Base-by-base conservation (phyloP, 2,888 invertebrate species). In the Rhaphigaster nebulosa region DNA sequence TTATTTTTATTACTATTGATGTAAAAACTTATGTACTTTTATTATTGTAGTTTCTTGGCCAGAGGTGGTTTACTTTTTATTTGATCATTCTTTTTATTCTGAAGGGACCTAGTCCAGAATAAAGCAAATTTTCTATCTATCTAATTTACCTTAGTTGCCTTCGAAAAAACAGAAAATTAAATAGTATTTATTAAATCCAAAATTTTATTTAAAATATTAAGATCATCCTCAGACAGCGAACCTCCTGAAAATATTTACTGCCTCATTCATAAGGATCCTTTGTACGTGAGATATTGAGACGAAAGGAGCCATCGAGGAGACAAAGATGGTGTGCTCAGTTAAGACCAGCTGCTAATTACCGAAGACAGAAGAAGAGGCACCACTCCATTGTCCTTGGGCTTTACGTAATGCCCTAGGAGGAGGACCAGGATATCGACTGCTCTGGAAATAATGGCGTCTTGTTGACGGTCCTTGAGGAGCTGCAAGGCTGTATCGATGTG, bases 381-480 rank as follows among this genome's bases (percentile, higher is more conserved):
- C 56, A 12, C 60, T 60, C n/a, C 29, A 60, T 60, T 60, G 60
- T 60, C 56, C 56, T 56, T 26, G n/a, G n/a, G n/a, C n/a, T n/a
- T 15, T 54, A 54, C 20, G 54, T 56, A 56, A 56, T 56, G 56
- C 26, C 65, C 3, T 1, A 34, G 2, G 26, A n/a, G 12, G n/a
- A 60, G 56, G 56, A 23, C 56, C 56, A 60, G 70, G 70, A 34
- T 70, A 34, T 29, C 34, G 70, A 34, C 70, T 70, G 23, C 18
- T 29, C 70, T 70, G 34, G 70, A 65, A 65, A 65, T 65, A 29
- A 65, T 65, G 60, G 60, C n/a, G n/a, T 13, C n/a, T 65, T 65
- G n/a, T 65, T 12, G 60, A 70, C 34, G 70, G 70, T 70, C 70
- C 70, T 70, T 70, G 34, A 70, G 70, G 70, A 70, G n/a, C 60